These are phyloP conservation scores for Hirtodrosophila cameraria DNA, from an alignment of 2,888 invertebrate species.

Conservation along the genomic window DNA sequence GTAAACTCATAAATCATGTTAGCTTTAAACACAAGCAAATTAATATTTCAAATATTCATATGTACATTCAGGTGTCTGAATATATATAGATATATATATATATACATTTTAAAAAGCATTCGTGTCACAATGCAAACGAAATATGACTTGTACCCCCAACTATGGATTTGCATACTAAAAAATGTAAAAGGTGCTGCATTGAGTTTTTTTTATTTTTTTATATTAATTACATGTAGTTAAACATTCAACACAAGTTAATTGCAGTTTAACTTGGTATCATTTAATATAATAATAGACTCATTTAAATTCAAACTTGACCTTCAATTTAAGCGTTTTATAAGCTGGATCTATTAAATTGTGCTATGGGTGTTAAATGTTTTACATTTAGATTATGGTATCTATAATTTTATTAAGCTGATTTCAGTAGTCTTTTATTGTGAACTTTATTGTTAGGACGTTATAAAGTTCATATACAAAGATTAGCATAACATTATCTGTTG, in stretches of 20 bases:
- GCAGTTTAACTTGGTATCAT: constrained; percentile 4
- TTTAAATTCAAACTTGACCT: constrained; percentile 19
- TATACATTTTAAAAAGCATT: not conserved
- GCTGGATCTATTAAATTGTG: constrained; percentile 9
- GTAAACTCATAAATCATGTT: constrained; percentile 7
- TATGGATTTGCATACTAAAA: constrained; percentile 30
- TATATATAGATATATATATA: constrained; percentile 6
- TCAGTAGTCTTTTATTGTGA: no score
- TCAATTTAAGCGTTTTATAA: constrained; percentile 21
- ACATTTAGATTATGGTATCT: not conserved
- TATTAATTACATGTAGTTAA: constrained; percentile 28
- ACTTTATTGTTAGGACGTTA: no score
- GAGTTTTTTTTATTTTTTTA: not conserved
- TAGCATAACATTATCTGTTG: no score
- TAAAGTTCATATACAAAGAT: no score
- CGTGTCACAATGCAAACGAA: constrained; percentile 22
- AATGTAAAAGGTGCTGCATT: constrained; percentile 4
- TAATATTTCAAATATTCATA: constrained; percentile 2
- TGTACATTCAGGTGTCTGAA: no score
- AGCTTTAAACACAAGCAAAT: not conserved
- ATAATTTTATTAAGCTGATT: no score
- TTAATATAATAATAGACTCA: constrained; percentile 29
- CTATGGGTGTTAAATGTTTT: not conserved
- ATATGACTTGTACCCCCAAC: not conserved
- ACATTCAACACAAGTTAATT: constrained; percentile 12